A percentile compares a stretch with the other conserved stretches of the same genome.
Evolutionary conservation across 2,888 invertebrate species (phyloP).

Genomic region (Epinotia ramella): DNA sequence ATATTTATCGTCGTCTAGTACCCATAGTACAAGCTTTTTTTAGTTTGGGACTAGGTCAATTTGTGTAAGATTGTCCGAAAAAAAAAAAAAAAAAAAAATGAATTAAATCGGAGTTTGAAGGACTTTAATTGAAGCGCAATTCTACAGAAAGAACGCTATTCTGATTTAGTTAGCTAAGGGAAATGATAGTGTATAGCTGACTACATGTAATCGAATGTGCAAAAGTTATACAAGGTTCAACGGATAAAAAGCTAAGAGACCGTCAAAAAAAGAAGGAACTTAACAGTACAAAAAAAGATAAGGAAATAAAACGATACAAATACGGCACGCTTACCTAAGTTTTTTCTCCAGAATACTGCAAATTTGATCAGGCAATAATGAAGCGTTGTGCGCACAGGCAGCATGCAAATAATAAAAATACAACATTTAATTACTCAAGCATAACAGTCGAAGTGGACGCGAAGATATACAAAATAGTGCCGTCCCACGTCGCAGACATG

Average conservation of each 20-base stretch:
- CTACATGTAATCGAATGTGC: background rate
- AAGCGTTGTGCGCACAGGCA: slow-evolving; percentile 85
- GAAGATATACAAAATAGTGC: slow-evolving; percentile 49
- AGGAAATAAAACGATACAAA: slow-evolving; percentile 48
- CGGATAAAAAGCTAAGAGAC: slow-evolving; percentile 22
- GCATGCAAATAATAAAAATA: slow-evolving; percentile 85
- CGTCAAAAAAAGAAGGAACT: slow-evolving; percentile 37
- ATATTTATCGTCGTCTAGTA: too few relatives aligned
- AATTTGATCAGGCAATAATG: slow-evolving; percentile 83
- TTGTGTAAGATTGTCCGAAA: too few relatives aligned
- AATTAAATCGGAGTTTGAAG: background rate
- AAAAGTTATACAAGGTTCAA: background rate
- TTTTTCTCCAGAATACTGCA: slow-evolving; percentile 94
- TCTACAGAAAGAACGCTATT: background rate
- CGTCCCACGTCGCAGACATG: slow-evolving; percentile 18
- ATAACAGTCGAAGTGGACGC: slow-evolving; percentile 48
- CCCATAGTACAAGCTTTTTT: too few relatives aligned
- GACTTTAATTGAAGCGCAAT: background rate
- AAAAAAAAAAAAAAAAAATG: too few relatives aligned
- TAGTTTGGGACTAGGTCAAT: too few relatives aligned
- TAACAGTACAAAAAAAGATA: slow-evolving; percentile 21
- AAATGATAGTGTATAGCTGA: background rate
- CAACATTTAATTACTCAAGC: slow-evolving; percentile 76
- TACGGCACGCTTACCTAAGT: slow-evolving; percentile 89
- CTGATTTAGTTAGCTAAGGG: background rate